Conservation (phyloP, 1,140 invertebrate species). For the Eufriesea mexicana region DNA sequence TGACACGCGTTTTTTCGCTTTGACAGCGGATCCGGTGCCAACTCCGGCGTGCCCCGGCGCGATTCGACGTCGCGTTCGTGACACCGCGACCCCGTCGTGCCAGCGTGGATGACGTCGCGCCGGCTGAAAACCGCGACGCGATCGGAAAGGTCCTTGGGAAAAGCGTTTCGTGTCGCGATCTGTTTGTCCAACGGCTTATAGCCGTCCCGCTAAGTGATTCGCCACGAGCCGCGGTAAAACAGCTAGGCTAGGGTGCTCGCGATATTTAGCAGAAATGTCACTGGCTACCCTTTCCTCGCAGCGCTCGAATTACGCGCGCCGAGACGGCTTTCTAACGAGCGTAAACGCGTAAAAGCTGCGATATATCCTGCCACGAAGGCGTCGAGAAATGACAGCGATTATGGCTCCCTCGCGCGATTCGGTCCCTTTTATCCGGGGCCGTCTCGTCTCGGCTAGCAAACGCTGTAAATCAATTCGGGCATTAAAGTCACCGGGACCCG, state of each 20-base stretch:
- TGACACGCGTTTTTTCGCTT: background rate
- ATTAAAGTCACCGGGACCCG: slow-evolving; percentile 2
- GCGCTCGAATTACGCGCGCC: slow-evolving; percentile 52
- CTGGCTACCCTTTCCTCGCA: slow-evolving; percentile 63
- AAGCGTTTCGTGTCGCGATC: slow-evolving; percentile 43
- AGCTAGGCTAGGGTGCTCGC: slow-evolving; percentile 48
- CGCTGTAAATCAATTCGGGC: slow-evolving; percentile 30
- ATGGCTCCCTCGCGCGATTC: too few relatives aligned
- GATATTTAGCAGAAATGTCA: slow-evolving; percentile 73
- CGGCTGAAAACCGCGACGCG: background rate
- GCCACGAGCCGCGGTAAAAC: background rate
- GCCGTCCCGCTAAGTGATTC: slow-evolving; percentile 50
- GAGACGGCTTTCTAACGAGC: slow-evolving; percentile 4
- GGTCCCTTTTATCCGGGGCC: background rate
- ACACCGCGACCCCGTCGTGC: background rate
- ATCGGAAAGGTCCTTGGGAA: slow-evolving; percentile 49
- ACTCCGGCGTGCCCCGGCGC: background rate
- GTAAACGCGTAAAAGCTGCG: too few relatives aligned
- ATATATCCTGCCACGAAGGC: too few relatives aligned
- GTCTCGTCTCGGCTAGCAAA: background rate
- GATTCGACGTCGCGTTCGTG: background rate
- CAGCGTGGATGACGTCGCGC: background rate
- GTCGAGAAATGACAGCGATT: background rate
- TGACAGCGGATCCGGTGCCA: background rate
- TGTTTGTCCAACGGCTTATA: slow-evolving; percentile 54